phyloP scores from a whole-genome alignment of 2,113 vertebrate species.

The Rhinopithecus roxellana region DNA sequence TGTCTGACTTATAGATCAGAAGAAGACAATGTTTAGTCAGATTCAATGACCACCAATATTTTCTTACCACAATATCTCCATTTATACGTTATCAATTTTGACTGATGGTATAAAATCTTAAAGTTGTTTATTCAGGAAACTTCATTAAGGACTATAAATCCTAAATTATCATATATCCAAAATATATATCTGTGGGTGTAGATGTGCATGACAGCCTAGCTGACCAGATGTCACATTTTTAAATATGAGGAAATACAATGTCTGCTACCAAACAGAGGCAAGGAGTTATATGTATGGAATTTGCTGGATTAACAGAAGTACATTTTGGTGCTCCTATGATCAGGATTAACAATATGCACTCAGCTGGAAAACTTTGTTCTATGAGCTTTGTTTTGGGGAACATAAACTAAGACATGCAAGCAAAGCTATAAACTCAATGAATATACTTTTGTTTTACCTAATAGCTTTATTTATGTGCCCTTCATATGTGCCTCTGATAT shows the following conservation, averaged over 20 bases:
- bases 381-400: neutral
- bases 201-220: neutral
- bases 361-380: neutral
- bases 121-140: conserved; percentile 29
- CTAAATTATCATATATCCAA: neutral
- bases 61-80: conserved; percentile 21
- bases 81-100: conserved; percentile 19
- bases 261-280: neutral
- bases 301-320: neutral
- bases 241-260: neutral
- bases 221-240: neutral
- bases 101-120: neutral
- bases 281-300: neutral
- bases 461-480: neutral
- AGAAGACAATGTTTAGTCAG: conserved; percentile 38
- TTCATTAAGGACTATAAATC: neutral
- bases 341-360: neutral
- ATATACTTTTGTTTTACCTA: neutral
- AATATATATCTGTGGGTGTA: neutral
- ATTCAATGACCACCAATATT: neutral
- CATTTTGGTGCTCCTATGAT: neutral
- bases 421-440: neutral
- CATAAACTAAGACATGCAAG: neutral
- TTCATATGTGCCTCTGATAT: neutral
- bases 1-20: neutral